These are phyloP conservation scores for Phainopepla nitens DNA, from an alignment of 2,113 vertebrate species.

Conservation along the genomic window DNA sequence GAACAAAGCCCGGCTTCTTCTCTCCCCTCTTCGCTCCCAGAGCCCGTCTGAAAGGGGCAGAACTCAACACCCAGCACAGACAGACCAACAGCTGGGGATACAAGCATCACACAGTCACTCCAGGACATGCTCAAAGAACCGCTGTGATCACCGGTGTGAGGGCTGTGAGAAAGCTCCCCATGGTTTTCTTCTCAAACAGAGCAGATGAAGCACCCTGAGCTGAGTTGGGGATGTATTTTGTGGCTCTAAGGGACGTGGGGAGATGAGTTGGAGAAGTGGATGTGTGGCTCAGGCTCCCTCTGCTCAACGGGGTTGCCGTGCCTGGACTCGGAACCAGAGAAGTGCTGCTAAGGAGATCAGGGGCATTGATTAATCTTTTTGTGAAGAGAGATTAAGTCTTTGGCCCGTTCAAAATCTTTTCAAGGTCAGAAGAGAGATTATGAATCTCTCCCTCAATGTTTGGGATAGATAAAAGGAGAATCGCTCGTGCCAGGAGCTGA, in stretches of 20 bases:
- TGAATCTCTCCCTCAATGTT: background rate
- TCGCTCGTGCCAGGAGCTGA: background rate
- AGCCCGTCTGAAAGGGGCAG: too few relatives aligned
- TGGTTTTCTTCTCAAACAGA: background rate
- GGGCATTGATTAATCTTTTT: background rate
- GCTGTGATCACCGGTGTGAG: background rate
- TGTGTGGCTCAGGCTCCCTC: background rate
- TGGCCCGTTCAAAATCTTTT: background rate
- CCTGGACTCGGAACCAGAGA: background rate
- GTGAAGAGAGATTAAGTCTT: background rate
- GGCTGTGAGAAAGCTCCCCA: background rate
- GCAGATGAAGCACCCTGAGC: background rate
- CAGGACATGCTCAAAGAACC: fast-evolving
- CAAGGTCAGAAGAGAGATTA: background rate
- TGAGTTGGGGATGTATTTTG: background rate
- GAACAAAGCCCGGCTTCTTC: too few relatives aligned
- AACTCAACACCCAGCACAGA: too few relatives aligned
- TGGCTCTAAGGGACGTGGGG: background rate
- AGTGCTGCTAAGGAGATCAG: background rate
- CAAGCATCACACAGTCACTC: too few relatives aligned
- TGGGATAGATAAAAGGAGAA: background rate
- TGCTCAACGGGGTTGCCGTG: background rate
- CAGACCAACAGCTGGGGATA: too few relatives aligned
- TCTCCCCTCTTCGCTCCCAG: too few relatives aligned
- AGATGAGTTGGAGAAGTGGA: background rate